Conservation (phyloP, 2,888 invertebrate species). For the Metellina segmentata region DNA sequence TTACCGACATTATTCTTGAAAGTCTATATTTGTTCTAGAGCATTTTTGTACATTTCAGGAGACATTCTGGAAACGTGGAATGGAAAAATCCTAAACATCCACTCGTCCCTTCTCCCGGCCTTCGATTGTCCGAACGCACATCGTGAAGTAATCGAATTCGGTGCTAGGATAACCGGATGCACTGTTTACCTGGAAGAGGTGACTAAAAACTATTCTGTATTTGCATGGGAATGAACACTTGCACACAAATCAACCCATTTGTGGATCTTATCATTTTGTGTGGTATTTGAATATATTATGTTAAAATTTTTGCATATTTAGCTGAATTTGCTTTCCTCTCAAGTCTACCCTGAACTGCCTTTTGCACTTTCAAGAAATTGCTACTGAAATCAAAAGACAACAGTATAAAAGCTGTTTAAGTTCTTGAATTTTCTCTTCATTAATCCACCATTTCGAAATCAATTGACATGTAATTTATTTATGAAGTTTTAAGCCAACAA, state of each 20-base stretch:
- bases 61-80: slow-evolving; percentile 83
- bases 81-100: slow-evolving; percentile 94
- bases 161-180: slow-evolving; percentile 93
- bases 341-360: neutral
- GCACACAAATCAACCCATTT: too few species aligned
- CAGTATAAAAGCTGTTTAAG: too few species aligned
- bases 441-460: too few species aligned
- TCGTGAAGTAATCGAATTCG: slow-evolving; percentile 90
- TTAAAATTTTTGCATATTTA: neutral
- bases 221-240: too few species aligned
- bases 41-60: slow-evolving; percentile 28
- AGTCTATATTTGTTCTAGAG: neutral
- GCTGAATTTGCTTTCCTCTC: neutral
- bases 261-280: too few species aligned
- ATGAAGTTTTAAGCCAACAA: too few species aligned
- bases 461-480: too few species aligned
- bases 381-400: too few species aligned
- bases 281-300: too few species aligned
- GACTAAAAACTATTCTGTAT: slow-evolving; percentile 78
- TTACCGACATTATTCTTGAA: neutral
- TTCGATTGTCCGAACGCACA: slow-evolving; percentile 95
- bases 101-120: slow-evolving; percentile 95
- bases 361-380: neutral
- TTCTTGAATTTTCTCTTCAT: too few species aligned
- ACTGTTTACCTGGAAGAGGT: slow-evolving; percentile 98